A percentile compares a stretch with the other conserved stretches of the same genome.
Evolutionary conservation across 2,888 invertebrate species (phyloP).

Genomic region (Crematogaster levior): DNA sequence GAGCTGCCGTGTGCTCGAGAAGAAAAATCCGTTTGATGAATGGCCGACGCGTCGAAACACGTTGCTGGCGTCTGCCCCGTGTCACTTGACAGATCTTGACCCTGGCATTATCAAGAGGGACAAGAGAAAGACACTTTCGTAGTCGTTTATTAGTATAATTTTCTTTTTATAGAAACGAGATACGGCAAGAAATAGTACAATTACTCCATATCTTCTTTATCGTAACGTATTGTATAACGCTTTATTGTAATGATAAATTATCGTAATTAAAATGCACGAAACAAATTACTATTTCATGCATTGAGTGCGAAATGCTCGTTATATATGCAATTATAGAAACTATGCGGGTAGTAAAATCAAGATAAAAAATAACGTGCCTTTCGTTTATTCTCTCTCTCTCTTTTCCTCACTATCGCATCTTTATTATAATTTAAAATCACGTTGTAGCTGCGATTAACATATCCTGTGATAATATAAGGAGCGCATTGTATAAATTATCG

Average conservation of each 20-base stretch:
- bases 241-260: neutral
- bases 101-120: neutral
- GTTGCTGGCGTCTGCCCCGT: neutral
- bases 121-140: neutral
- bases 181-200: neutral
- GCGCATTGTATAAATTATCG: conserved; percentile 7
- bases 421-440: conserved; percentile 52
- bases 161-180: neutral
- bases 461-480: conserved; percentile 10
- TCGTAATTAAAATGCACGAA: neutral
- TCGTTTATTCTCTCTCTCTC: too few species aligned
- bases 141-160: neutral
- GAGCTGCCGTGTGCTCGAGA: conserved; percentile 9
- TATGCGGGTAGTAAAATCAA: neutral
- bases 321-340: neutral
- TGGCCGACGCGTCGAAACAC: conserved; percentile 35
- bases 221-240: neutral
- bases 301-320: neutral
- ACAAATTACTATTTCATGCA: neutral
- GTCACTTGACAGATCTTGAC: conserved; percentile 14
- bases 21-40: conserved; percentile 52
- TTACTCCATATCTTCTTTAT: neutral
- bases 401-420: conserved; percentile 5
- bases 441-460: conserved; percentile 11
- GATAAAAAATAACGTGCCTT: conserved; percentile 18